phyloP scores from a whole-genome alignment of 92 coral and sea anemone species.

The Palythoa grandis region DNA sequence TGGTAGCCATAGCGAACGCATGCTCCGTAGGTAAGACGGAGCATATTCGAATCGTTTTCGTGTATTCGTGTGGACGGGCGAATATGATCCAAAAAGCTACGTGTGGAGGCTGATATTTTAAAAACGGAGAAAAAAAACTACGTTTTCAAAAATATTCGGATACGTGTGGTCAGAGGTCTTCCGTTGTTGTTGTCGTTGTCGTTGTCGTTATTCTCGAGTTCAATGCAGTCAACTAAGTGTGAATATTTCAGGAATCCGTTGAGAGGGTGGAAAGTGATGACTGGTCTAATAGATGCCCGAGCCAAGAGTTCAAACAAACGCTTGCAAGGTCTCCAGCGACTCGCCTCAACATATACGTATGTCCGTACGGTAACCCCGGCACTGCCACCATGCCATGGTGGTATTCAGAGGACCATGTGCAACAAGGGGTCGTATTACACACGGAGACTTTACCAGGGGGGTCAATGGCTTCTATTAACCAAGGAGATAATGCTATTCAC shows the following conservation, averaged over 20 bases:
- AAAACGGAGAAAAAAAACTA: too few relatives aligned
- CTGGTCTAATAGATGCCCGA: conserved; percentile 66
- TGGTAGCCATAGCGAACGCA: too few relatives aligned
- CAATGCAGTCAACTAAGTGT: too few relatives aligned
- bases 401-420: conserved; percentile 52
- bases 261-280: conserved; percentile 65
- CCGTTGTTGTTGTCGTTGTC: background rate
- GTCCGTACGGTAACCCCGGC: conserved; percentile 60
- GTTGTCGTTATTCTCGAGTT: too few relatives aligned
- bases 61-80: too few relatives aligned
- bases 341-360: conserved; percentile 77
- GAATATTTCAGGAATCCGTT: conserved; percentile 64
- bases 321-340: conserved; percentile 75
- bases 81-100: too few relatives aligned
- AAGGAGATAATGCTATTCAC: conserved; percentile 82
- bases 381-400: conserved; percentile 81
- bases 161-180: too few relatives aligned
- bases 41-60: too few relatives aligned
- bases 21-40: too few relatives aligned
- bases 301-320: conserved; percentile 37
- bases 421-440: conserved; percentile 77
- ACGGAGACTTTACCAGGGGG: conserved; percentile 85
- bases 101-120: too few relatives aligned
- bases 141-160: too few relatives aligned
- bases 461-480: conserved; percentile 51